Base-by-base conservation (phyloP, 2,888 invertebrate species). In the Balanococcus diminutus region DNA sequence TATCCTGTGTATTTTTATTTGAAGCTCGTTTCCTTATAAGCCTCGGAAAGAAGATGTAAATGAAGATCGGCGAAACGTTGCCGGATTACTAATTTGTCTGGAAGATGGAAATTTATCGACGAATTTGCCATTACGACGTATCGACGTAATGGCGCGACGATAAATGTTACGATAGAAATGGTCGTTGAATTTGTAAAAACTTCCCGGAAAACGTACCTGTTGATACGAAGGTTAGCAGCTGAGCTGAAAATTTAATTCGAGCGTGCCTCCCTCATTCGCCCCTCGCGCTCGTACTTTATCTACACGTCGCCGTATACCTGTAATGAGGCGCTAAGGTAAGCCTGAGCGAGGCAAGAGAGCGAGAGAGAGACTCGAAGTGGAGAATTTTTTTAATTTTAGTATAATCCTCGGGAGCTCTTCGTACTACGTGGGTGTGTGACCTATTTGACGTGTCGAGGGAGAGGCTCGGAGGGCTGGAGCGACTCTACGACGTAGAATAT, bases 81-180 rank as follows among this genome's bases (percentile, higher is more conserved):
- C 61, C 61, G 61, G 61, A 67, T 67, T 67, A 67, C 61, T 67
- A 67, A 67, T 67, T 67, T 28, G 61, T 22, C 61, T 8, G 11
- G 28, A 9, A 67, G 61, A 28, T 67, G 61, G 25, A 28, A 67
- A 67, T 67, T 67, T 67, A 67, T 67, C 61, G 61, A 67, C 28
- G 9, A 67, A 67, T 67, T 67, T 25, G n/a, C 61, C 61, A 67
- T 67, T 67, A 67, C 61, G 61, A 28, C 25, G 22, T 67, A 67
- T 67, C 61, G 61, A 28, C 61, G 61, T 67, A 67, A 67, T 67
- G 28, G 28, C 61, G 28, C 61, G 19, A 51, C 51, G 61, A 67
- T 67, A 67, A 67, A 67, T 67, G 61, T 67, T 67, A 67, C 61
- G 61, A 67, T 67, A 67, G 61, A 67, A 67, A 67, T 67, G 61